Evolutionary conservation across 2,888 invertebrate genomes (phyloP).

Genomic region (Xestia ashworthii): DNA sequence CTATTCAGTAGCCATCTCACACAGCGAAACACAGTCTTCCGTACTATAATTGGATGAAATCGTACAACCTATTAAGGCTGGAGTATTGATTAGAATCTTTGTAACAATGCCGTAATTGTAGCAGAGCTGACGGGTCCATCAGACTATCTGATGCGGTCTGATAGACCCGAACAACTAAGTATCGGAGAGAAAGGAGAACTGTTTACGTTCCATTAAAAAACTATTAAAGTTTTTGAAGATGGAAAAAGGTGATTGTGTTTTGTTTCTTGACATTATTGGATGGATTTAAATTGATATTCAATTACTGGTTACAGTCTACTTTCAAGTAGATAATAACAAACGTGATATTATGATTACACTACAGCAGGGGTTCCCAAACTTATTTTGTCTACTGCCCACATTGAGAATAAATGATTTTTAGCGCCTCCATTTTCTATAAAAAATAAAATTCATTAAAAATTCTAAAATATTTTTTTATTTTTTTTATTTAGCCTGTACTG

Average conservation of each 20-base stretch:
- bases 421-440: too few species aligned
- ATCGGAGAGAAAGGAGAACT: slow-evolving; percentile 66
- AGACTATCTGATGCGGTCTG: slow-evolving; percentile 67
- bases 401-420: too few species aligned
- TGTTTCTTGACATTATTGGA: neutral
- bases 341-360: too few species aligned
- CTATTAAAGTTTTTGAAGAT: slow-evolving; percentile 41
- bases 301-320: too few species aligned
- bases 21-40: slow-evolving; percentile 4
- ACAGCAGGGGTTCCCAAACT: too few species aligned
- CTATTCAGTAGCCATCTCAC: neutral
- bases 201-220: slow-evolving; percentile 67
- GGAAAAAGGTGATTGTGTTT: slow-evolving; percentile 7
- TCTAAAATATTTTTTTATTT: too few species aligned
- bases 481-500: too few species aligned
- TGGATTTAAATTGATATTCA: neutral
- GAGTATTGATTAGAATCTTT: slow-evolving; percentile 57
- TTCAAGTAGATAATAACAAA: too few species aligned
- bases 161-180: slow-evolving; percentile 64
- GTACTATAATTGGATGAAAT: slow-evolving; percentile 70
- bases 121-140: slow-evolving; percentile 27
- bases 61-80: slow-evolving; percentile 64
- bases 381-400: too few species aligned
- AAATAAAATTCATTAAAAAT: too few species aligned
- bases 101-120: slow-evolving; percentile 51